Evolutionary conservation across 2,797 vertebrate genomes (phyloP).

Genomic region (Poeciliopsis paucimaculata): DNA sequence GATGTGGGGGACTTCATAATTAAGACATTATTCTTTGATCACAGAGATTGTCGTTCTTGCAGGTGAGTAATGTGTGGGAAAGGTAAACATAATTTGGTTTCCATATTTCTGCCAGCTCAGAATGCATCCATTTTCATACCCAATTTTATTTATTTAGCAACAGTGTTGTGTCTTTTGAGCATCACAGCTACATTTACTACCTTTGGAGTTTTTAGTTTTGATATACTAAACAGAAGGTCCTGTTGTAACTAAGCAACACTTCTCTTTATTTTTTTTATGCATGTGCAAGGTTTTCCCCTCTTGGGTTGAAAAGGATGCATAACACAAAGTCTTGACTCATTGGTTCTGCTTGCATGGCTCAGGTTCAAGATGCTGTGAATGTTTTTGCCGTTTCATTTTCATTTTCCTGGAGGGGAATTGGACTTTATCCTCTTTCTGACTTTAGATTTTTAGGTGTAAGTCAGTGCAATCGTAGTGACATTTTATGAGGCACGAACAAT

Average conservation of each 20-base stretch:
- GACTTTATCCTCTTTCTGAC: background rate
- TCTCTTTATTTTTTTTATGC: slow-evolving; percentile 24
- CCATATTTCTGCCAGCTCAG: slow-evolving; percentile 61
- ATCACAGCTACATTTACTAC: slow-evolving; percentile 22
- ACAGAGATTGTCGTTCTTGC: slow-evolving; percentile 85
- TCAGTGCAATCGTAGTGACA: background rate
- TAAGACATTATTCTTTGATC: slow-evolving; percentile 84
- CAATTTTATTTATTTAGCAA: slow-evolving; percentile 39
- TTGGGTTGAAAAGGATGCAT: background rate
- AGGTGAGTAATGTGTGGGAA: slow-evolving; percentile 86
- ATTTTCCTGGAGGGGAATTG: background rate
- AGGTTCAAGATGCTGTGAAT: background rate
- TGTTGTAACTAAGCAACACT: background rate
- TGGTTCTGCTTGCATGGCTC: slow-evolving; percentile 51
- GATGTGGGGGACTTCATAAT: slow-evolving; percentile 69
- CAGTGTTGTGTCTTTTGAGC: slow-evolving; percentile 22
- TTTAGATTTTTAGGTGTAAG: background rate
- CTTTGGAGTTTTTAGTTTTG: slow-evolving; percentile 43
- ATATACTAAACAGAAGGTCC: slow-evolving; percentile 8
- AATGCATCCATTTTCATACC: slow-evolving; percentile 66
- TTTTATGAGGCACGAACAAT: slow-evolving; percentile 10
- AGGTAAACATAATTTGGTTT: slow-evolving; percentile 69
- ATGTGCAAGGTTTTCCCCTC: slow-evolving; percentile 26
- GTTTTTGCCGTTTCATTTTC: background rate
- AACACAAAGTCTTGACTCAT: background rate